These are phyloP conservation scores for Agonopterix subpropinquella DNA, from an alignment of 2,888 invertebrate species.

Conservation along the genomic window DNA sequence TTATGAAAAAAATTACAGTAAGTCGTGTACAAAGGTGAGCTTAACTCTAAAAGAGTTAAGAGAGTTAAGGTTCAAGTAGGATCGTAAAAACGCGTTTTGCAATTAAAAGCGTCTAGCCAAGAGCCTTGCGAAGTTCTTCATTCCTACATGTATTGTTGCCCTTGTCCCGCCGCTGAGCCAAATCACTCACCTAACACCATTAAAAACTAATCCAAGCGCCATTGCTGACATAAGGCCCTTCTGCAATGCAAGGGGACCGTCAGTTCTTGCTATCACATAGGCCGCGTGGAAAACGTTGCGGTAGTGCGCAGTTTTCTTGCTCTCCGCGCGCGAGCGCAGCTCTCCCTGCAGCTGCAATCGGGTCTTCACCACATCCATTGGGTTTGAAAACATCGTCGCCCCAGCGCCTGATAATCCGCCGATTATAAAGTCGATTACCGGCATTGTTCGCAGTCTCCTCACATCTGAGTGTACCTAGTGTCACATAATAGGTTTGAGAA, in stretches of 20 bases:
- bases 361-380: slow-evolving; percentile 92
- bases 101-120: too few relatives aligned
- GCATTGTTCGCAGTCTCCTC: not conserved
- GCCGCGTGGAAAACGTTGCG: slow-evolving; percentile 88
- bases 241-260: slow-evolving; percentile 84
- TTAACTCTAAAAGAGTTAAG: too few relatives aligned
- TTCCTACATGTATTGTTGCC: too few relatives aligned
- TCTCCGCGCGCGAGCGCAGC: slow-evolving; percentile 74
- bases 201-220: slow-evolving; percentile 82
- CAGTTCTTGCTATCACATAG: slow-evolving; percentile 80
- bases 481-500: too few relatives aligned
- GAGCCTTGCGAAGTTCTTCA: too few relatives aligned
- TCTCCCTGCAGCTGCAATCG: slow-evolving; percentile 91
- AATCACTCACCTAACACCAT: slow-evolving; percentile 51
- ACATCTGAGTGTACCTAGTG: not conserved
- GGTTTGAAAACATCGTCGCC: slow-evolving; percentile 89
- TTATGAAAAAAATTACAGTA: too few relatives aligned
- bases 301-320: slow-evolving; percentile 54
- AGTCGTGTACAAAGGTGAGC: too few relatives aligned
- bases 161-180: too few relatives aligned
- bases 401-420: slow-evolving; percentile 84
- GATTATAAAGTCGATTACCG: slow-evolving; percentile 80
- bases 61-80: too few relatives aligned
- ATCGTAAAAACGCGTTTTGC: too few relatives aligned
- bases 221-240: slow-evolving; percentile 88